Evolutionary conservation across 2,113 vertebrate genomes (phyloP).

Genomic region (Phaetusa simplex): DNA sequence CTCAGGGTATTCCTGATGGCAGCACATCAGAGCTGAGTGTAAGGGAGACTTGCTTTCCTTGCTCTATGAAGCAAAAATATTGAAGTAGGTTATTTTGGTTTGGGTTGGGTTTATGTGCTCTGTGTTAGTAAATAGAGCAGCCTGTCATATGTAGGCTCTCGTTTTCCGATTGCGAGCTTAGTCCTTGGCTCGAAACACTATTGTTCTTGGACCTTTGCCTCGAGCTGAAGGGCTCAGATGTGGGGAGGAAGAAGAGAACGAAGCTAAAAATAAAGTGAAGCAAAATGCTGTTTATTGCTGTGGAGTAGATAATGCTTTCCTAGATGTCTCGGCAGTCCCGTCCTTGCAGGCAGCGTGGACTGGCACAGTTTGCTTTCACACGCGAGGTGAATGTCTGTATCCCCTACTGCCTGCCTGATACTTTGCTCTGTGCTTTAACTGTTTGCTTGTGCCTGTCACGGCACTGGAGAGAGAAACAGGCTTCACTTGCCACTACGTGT

Average conservation of each 20-base stretch:
- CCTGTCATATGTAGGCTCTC: slow-evolving; percentile 4
- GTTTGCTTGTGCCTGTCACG: background rate
- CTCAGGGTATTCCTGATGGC: slow-evolving; percentile 60
- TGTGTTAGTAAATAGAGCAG: slow-evolving; percentile 54
- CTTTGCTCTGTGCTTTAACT: background rate
- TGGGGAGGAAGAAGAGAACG: slow-evolving; percentile 19
- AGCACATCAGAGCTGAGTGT: slow-evolving; percentile 24
- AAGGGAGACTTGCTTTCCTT: background rate
- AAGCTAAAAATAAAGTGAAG: slow-evolving; percentile 62
- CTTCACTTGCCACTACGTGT: background rate
- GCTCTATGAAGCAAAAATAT: background rate
- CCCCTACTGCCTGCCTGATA: background rate
- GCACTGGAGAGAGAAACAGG: background rate
- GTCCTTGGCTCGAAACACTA: slow-evolving; percentile 8
- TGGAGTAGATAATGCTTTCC: slow-evolving; percentile 11
- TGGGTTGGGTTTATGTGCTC: slow-evolving; percentile 12
- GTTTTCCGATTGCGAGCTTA: slow-evolving; percentile 23
- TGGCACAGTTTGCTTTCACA: background rate
- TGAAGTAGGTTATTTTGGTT: slow-evolving; percentile 20
- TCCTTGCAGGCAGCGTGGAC: background rate
- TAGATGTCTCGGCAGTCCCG: background rate
- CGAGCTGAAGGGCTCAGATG: background rate
- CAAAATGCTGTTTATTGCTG: slow-evolving; percentile 20
- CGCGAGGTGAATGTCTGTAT: background rate
- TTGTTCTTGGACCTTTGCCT: slow-evolving; percentile 58